These are phyloP conservation scores for Chaetodon trifasciatus DNA, from an alignment of 2,797 vertebrate species.

Conservation along the genomic window DNA sequence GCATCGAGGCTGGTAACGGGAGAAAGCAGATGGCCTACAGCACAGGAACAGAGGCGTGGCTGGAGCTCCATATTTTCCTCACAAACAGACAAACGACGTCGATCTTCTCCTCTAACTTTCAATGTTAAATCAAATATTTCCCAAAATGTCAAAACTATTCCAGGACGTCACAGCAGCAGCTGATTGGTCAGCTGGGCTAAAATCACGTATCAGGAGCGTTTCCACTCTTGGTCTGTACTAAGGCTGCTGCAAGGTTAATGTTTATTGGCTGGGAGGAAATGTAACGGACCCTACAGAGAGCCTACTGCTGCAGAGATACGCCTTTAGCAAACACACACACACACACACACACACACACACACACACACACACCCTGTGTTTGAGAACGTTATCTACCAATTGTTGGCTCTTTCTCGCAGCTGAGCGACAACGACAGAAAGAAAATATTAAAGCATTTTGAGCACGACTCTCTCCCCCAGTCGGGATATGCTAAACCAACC, in stretches of 20 bases:
- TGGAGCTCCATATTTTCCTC: neutral
- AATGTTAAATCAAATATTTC: too few species aligned
- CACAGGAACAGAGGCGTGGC: too few species aligned
- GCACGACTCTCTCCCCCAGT: neutral
- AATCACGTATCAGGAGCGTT: neutral
- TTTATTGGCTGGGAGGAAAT: slow-evolving; percentile 72
- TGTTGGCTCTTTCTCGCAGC: slow-evolving; percentile 63
- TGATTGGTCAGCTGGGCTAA: neutral
- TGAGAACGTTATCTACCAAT: slow-evolving; percentile 61
- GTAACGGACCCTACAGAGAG: slow-evolving; percentile 68
- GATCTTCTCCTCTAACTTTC: neutral
- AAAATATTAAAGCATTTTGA: slow-evolving; percentile 8
- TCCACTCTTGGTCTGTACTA: neutral
- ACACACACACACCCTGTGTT: slow-evolving; percentile 40
- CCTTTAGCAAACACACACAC: slow-evolving; percentile 74
- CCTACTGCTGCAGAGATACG: slow-evolving; percentile 42
- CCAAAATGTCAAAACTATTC: too few species aligned
- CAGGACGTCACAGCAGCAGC: neutral
- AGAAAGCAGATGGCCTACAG: too few species aligned
- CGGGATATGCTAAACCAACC: neutral
- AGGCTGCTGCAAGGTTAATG: slow-evolving; percentile 63
- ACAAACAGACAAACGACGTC: neutral
- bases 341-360: slow-evolving; percentile 13
- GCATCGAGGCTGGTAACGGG: neutral
- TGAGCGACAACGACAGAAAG: neutral